Evolutionary conservation across 30 jellyfish, hydroid and myxozoan species (phyloP), one percentile per base, ranked within the genome.

Genomic region (Aurelia sp.): DNA sequence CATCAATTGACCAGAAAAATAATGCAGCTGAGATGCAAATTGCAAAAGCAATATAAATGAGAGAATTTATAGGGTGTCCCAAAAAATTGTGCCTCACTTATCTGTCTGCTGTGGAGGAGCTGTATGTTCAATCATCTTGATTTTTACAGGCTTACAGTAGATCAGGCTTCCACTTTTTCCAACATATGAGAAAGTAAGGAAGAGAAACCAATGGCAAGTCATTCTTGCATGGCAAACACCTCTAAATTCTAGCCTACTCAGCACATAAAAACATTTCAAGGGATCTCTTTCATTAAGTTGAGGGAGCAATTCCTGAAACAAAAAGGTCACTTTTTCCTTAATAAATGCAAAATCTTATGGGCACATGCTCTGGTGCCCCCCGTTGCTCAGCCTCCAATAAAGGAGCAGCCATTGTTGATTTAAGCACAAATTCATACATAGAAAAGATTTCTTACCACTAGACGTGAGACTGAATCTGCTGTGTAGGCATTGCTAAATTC

Each of bases 401-500:
- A 72, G 18, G 9, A n/a, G 33, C 16, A 0, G 17, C 6, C 22
- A 35, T 11, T 68, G 18, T n/a, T 22, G 7, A 41, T 13, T 13
- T 63, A 13, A 7, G 35, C n/a, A 0, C 8, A 63, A 18, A 63
- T 37, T 37, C 50, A 7, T 37, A 3, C 50, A 37, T 37, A 37
- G 4, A 5, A 37, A 37, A 44, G 9, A 44, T 44, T 44, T 44
- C 78, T 59, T 78, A 78, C 89, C 89, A 78, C 89, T 40, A 78
- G 47, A 78, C 51, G 81, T 22, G 37, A 18, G 12, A 78, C 51
- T 62, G 89, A 78, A 78, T 78, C 89, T 35, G 72, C 79, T 11
- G 66, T 37, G 62, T 63, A 17, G 13, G 20, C 23, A 70, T 78
- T 63, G 72, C 61, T 58, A 44, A 55, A 47, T 5, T 78, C 89